Evolutionary conservation across 2,113 vertebrate genomes (phyloP).

Genomic region (Baryphthengus martii): DNA sequence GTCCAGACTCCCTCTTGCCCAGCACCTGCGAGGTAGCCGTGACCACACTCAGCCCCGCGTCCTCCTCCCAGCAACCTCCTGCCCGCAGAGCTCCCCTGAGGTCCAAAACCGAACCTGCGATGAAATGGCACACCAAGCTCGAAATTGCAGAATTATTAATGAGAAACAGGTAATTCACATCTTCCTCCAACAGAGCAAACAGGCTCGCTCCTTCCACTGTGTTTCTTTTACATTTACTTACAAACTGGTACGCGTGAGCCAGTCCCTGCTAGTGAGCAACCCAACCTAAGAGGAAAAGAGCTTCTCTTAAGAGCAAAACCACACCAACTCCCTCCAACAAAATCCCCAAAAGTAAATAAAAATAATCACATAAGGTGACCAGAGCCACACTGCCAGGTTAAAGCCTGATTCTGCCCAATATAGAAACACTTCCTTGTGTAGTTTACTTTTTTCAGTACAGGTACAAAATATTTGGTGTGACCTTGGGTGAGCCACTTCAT

Average conservation of each 20-base stretch:
- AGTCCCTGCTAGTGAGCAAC: not conserved
- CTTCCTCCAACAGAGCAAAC: not conserved
- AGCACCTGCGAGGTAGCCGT: not conserved
- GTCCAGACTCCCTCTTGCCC: not conserved
- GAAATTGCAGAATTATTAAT: not conserved
- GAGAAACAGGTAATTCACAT: not conserved
- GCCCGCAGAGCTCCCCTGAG: not conserved
- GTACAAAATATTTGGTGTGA: not conserved
- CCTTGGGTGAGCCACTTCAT: not conserved
- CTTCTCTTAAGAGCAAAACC: not conserved
- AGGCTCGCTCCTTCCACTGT: not conserved
- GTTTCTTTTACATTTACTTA: not conserved
- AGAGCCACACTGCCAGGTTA: not conserved
- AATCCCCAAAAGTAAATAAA: not conserved
- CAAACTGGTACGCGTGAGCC: not conserved
- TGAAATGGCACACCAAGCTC: not conserved
- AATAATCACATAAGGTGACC: not conserved
- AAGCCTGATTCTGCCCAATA: fast-evolving
- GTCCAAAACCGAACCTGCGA: not conserved
- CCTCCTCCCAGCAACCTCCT: not conserved
- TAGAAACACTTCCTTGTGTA: not conserved
- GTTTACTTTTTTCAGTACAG: not conserved
- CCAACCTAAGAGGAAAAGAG: not conserved
- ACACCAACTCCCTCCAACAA: not conserved
- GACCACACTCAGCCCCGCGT: fast-evolving